Base-by-base conservation (phyloP, 92 coral and sea anemone species). In the Zoanthus gigantus region DNA sequence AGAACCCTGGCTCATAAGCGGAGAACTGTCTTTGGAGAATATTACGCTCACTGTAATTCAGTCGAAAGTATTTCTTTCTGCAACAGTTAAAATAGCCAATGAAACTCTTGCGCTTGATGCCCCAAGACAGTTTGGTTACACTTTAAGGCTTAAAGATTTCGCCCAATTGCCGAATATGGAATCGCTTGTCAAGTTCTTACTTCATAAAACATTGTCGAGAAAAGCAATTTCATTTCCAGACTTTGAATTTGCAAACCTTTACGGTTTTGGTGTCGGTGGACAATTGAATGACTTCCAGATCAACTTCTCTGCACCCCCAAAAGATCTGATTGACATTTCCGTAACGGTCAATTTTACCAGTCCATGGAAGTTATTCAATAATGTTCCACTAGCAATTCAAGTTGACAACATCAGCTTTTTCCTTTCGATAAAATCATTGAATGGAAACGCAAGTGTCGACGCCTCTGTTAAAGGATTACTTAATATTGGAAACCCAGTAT, bases 401-500 rank as follows among this genome's bases (percentile, higher is more conserved):
- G 84, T 53, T 1, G 61, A 71, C 67, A 76, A 79, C 50, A 61
- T 86, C 30, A 85, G 66, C 46, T 32, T 89, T 4, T 23, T 48
- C 7, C 60, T 89, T 17, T 78, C 31, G 42, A 74, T 78, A 7
- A 60, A 71, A 17, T 58, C 77, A 0, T 67, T 82, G 67, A 46
- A 53, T 17, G 73, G 77, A 46, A 14, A 12, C 9, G 53, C 91
- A 3, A 79, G 81, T 5, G 89, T 92, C 3, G 90, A 34, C 9
- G 89, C 91, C 18, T 45, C 54, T 8, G 72, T 89, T 29, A 15
- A 48, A n/a, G 94, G 94, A n/a, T n/a, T 72, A 58, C 74, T 87
- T 17, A 46, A 46, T 17, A 67, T 92, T 12, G 90, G 92, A 72
- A 78, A 90, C 15, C 91, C 94, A 6, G 42, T 44, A 45, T 45